phyloP scores from a whole-genome alignment of 2,888 invertebrate species.

The Pachycephus smyrnensis region DNA sequence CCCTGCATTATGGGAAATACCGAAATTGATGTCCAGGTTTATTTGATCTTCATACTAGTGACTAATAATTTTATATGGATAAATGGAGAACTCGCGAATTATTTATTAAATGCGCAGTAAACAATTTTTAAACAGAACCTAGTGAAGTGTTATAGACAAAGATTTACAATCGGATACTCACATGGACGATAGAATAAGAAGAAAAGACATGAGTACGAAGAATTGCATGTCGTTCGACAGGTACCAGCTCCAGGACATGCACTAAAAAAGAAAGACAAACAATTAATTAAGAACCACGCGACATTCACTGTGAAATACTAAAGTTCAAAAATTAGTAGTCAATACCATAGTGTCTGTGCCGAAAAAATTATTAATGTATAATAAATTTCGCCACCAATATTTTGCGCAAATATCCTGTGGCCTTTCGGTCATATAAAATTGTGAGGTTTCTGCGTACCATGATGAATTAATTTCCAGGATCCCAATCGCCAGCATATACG shows the following conservation, averaged over 20 bases:
- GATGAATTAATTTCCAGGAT: constrained; percentile 63
- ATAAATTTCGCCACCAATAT: constrained; percentile 70
- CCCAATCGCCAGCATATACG: constrained; percentile 65
- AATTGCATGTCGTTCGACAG: constrained; percentile 69
- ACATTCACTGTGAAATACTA: not conserved
- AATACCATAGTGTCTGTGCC: constrained; percentile 63
- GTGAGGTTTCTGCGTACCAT: constrained; percentile 61
- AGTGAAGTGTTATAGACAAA: not conserved
- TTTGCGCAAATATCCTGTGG: constrained; percentile 65
- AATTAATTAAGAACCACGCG: not conserved
- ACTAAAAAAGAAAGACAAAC: constrained; percentile 49
- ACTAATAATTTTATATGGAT: not conserved
- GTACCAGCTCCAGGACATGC: constrained; percentile 70
- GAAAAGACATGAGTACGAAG: constrained; percentile 60
- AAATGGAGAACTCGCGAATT: not conserved
- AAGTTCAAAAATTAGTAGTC: not conserved
- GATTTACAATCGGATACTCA: constrained; percentile 47
- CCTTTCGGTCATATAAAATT: constrained; percentile 61
- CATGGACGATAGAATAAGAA: constrained; percentile 66
- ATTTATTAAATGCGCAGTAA: not conserved
- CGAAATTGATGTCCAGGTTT: not conserved
- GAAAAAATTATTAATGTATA: constrained; percentile 69
- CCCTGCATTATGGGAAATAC: not conserved
- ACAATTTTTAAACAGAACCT: not conserved
- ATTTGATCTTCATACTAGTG: not conserved